These are phyloP conservation scores for Rhingia rostrata DNA, from an alignment of 2,888 invertebrate species.

Conservation along the genomic window DNA sequence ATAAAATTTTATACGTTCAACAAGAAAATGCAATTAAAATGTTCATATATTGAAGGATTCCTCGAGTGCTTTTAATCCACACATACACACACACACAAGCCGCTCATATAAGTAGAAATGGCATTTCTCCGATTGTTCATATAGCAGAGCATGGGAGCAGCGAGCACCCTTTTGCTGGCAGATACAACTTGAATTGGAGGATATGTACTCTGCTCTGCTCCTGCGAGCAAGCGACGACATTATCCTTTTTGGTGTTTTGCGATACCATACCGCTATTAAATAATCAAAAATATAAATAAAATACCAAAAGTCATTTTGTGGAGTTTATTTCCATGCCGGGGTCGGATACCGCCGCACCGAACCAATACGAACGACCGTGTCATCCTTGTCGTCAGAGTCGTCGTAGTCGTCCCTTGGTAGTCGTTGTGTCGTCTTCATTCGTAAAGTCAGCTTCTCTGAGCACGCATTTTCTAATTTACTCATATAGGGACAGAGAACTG, in stretches of 20 bases:
- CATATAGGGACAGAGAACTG: slow-evolving; percentile 36
- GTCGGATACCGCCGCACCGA: slow-evolving; percentile 16
- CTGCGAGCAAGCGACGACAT: slow-evolving; percentile 44
- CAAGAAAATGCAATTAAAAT: slow-evolving; percentile 75
- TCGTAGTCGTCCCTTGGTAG: slow-evolving; percentile 22
- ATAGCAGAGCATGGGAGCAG: no score
- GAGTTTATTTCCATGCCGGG: slow-evolving; percentile 68
- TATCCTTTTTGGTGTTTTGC: slow-evolving; percentile 69
- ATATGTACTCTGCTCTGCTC: slow-evolving; percentile 21
- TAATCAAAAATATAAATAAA: slow-evolving; percentile 75
- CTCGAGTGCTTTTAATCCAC: slow-evolving; percentile 74
- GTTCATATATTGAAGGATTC: slow-evolving; percentile 75
- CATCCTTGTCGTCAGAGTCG: background rate
- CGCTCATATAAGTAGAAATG: slow-evolving; percentile 36
- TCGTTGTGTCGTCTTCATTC: slow-evolving; percentile 61
- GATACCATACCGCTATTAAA: slow-evolving; percentile 73
- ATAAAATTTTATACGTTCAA: slow-evolving; percentile 80
- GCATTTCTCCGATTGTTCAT: slow-evolving; percentile 51
- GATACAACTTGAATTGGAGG: slow-evolving; percentile 10
- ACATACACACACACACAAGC: slow-evolving; percentile 38
- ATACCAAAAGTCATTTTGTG: slow-evolving; percentile 74
- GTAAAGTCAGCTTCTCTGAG: slow-evolving; percentile 60
- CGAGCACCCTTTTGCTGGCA: slow-evolving; percentile 54
- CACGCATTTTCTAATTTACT: slow-evolving; percentile 74
- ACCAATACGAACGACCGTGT: slow-evolving; percentile 38